A percentile compares a stretch with the other conserved stretches of the same genome.
phyloP scores from a whole-genome alignment of 2,113 vertebrate species.

The Tinamus guttatus region DNA sequence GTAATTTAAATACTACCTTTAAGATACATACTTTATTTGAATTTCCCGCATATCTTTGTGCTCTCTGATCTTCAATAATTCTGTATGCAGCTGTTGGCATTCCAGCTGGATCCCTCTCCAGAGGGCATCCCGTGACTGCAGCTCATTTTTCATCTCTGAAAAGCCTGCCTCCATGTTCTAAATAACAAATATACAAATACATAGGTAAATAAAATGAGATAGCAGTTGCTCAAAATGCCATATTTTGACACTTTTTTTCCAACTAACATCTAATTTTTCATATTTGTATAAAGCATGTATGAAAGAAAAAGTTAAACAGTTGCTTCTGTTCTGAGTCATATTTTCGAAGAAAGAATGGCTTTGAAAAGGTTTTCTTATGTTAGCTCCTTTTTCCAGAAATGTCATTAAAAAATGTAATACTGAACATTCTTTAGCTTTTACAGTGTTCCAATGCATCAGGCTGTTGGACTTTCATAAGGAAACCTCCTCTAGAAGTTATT shows the following conservation, averaged over 20 bases:
- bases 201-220: not conserved
- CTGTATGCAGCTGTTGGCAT: constrained; percentile 68
- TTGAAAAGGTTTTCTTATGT: not conserved
- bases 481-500: not conserved
- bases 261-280: not conserved
- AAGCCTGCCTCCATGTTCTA: constrained; percentile 78
- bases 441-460: not conserved
- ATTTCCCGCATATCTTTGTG: constrained; percentile 54
- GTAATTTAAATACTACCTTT: not conserved
- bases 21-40: constrained; percentile 67
- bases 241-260: not conserved
- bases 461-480: not conserved
- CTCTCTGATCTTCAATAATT: constrained; percentile 69
- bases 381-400: not conserved
- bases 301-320: not conserved
- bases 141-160: constrained; percentile 76
- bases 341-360: not conserved
- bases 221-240: not conserved
- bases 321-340: not conserved
- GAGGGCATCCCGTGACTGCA: constrained; percentile 75
- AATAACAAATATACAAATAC: constrained; percentile 45
- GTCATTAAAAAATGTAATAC: not conserved
- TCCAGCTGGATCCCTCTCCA: constrained; percentile 76
- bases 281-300: not conserved
- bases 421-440: not conserved